Base-by-base conservation (phyloP, 2,888 invertebrate genomes). In the Nineta flava region DNA sequence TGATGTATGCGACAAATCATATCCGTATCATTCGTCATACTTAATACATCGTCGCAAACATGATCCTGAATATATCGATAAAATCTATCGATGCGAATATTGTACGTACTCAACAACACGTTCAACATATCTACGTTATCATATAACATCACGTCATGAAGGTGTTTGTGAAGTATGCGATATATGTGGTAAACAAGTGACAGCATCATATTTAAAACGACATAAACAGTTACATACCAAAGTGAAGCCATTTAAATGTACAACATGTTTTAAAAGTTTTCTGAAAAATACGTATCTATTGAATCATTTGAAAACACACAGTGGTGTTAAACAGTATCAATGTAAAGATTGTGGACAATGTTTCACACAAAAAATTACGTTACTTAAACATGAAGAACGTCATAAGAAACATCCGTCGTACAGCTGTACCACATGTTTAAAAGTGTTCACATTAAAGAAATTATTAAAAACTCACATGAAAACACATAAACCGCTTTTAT, bases 321-420 rank as follows among this genome's bases (percentile, higher is more conserved):
- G 16, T 45, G 49, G 49, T 6, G 26, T 44, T n/a, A 49, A 49
- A 49, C 61, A 60, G 13, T 60, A 56, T 47, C 53, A 52, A 31
- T 61, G 61, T 38, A 65, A 67, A 42, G 62, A 67, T 49, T 74
- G 74, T 51, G 64, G 64, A 2, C 73, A 70, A 54, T 64, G 68
- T 2, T 75, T 75, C 57, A 69, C 72, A 0, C 74, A 75, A 56
- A 48, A 48, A 15, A 48, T 41, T 10, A 49, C 44, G 2, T 35
- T 49, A 16, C 17, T 49, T 10, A 49, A 49, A 15, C 49, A 49
- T 19, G 49, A 49, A 21, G 49, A 17, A 43, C 44, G 43, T 10
- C 49, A 49, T 49, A 10, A 12, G 2, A 40, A 47, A 51, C 16
- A 42, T 41, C 38, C 49, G 13, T 38, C 49, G 9, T 17, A 51